Evolutionary conservation across 2,888 invertebrate genomes (phyloP).

Genomic region (Cryptops parisi): DNA sequence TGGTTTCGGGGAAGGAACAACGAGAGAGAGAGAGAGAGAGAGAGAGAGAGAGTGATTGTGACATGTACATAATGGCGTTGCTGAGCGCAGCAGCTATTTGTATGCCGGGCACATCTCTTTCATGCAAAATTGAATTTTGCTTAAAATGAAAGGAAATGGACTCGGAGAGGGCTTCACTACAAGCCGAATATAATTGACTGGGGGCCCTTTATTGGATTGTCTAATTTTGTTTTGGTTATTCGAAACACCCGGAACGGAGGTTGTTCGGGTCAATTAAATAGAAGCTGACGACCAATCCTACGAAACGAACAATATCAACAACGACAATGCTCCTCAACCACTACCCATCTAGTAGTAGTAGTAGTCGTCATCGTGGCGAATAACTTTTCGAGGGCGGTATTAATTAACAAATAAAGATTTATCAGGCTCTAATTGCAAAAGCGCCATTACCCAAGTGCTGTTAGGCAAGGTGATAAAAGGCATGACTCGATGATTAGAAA

Average conservation of each 20-base stretch:
- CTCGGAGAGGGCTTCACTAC: conserved; percentile 2
- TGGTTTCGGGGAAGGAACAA: no score
- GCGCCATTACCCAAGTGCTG: neutral
- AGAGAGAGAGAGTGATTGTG: conserved; percentile 6
- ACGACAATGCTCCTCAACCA: no score
- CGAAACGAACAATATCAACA: no score
- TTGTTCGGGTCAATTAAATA: conserved; percentile 11
- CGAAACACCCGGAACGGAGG: conserved; percentile 8
- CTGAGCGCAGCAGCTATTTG: conserved; percentile 8
- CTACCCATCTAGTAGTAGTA: no score
- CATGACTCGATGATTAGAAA: neutral
- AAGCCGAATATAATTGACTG: conserved; percentile 12
- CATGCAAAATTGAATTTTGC: conserved; percentile 11
- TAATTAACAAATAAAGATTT: conserved; percentile 13
- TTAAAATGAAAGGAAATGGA: conserved; percentile 8
- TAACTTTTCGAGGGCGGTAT: conserved; percentile 7
- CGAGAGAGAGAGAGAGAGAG: no score
- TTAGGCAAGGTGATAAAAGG: neutral
- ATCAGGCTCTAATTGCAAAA: conserved; percentile 10
- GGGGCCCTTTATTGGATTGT: conserved; percentile 12
- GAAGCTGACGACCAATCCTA: neutral
- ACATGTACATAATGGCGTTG: conserved; percentile 10
- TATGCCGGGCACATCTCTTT: conserved; percentile 3
- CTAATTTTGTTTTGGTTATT: conserved; percentile 12
- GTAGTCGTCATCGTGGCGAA: neutral